A percentile compares a stretch with the other conserved stretches of the same genome.
These are phyloP conservation scores for Muscidifurax raptorellus DNA, from an alignment of 1,140 invertebrate species.

Conservation along the genomic window DNA sequence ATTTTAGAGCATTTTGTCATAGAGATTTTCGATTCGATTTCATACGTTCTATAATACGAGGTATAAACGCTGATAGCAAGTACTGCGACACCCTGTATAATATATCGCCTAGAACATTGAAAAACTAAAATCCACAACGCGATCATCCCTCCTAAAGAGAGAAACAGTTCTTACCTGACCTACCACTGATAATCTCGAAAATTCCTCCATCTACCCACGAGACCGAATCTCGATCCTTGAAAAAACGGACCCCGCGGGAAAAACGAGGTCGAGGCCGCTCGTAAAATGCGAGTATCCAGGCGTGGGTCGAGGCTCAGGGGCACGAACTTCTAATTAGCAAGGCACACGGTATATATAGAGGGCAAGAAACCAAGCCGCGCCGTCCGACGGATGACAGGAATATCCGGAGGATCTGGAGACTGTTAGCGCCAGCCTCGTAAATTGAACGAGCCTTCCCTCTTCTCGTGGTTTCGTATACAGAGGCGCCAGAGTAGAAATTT, in stretches of 20 bases:
- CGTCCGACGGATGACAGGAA: conserved; percentile 64
- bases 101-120: too few relatives aligned
- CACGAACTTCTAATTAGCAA: conserved; percentile 66
- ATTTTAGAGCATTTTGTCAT: too few relatives aligned
- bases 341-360: too few relatives aligned
- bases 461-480: not conserved
- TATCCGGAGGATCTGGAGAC: conserved; percentile 69
- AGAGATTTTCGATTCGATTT: too few relatives aligned
- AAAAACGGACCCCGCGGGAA: conserved; percentile 10
- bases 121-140: too few relatives aligned
- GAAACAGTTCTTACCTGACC: too few relatives aligned
- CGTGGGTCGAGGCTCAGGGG: conserved; percentile 50
- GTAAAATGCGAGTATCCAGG: conserved; percentile 53
- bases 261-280: conserved; percentile 49
- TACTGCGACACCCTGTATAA: too few relatives aligned
- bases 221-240: not conserved
- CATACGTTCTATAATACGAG: too few relatives aligned
- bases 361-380: conserved; percentile 49
- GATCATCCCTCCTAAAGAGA: too few relatives aligned
- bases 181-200: not conserved
- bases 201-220: not conserved
- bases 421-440: conserved; percentile 62
- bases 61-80: too few relatives aligned
- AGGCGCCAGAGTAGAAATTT: not conserved
- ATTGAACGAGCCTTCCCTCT: conserved; percentile 11